phyloP scores from a whole-genome alignment of 2,113 vertebrate genomes.

The Columba livia region DNA sequence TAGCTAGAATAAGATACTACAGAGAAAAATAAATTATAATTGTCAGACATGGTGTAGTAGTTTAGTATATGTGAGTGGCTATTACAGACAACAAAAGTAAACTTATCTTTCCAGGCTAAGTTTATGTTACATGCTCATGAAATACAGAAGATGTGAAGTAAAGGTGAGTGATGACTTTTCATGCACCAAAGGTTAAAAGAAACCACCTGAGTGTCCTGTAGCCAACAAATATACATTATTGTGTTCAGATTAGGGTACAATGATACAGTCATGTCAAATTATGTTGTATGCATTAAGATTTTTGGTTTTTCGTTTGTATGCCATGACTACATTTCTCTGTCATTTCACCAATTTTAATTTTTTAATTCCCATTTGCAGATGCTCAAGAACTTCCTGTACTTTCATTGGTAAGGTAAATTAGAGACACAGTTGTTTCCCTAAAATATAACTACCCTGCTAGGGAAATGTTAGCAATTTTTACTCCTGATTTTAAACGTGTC shows the following conservation, averaged over 20 bases:
- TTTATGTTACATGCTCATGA: background rate
- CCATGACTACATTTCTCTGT: background rate
- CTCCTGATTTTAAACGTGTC: background rate
- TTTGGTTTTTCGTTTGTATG: fast-evolving
- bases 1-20: background rate
- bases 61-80: background rate
- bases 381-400: background rate
- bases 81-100: background rate
- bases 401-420: background rate
- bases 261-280: background rate
- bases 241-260: background rate
- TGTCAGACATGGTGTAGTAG: background rate
- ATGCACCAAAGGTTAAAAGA: background rate
- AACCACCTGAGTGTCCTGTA: background rate
- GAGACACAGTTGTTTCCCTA: background rate
- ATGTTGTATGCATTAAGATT: background rate
- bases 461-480: background rate
- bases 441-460: background rate
- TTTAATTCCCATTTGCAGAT: background rate
- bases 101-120: background rate
- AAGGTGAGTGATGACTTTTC: background rate
- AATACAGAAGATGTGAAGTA: background rate
- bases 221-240: background rate
- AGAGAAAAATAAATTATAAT: background rate
- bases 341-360: background rate